phyloP scores from a whole-genome alignment of 2,888 invertebrate species.

The Invenusta paracnida region DNA sequence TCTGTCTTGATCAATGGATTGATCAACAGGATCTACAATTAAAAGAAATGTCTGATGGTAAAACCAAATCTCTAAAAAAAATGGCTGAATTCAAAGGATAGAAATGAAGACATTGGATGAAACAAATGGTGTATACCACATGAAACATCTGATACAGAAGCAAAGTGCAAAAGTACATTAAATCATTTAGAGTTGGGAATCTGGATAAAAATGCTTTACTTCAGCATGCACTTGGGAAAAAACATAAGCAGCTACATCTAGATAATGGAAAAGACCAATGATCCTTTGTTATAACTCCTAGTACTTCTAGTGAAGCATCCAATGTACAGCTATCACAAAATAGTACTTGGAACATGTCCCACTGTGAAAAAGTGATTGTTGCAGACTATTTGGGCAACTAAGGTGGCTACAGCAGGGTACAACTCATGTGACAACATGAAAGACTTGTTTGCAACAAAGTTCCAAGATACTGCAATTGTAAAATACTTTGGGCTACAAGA shows the following conservation, averaged over 20 bases:
- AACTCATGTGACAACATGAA: background rate
- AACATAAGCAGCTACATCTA: background rate
- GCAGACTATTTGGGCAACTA: background rate
- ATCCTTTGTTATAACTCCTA: background rate
- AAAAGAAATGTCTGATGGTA: too few relatives aligned
- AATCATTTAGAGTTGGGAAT: background rate
- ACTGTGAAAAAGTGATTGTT: background rate
- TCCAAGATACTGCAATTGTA: background rate
- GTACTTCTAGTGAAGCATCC: background rate
- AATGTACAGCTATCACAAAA: background rate
- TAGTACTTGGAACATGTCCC: background rate
- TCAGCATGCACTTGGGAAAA: background rate
- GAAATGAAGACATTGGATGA: too few relatives aligned
- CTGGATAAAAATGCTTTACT: background rate
- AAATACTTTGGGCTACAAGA: background rate
- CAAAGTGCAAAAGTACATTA: background rate
- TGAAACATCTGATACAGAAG: too few relatives aligned
- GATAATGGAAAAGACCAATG: background rate
- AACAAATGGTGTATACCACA: too few relatives aligned
- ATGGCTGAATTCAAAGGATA: too few relatives aligned
- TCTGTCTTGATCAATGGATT: too few relatives aligned
- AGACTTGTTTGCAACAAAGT: background rate
- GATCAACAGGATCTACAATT: too few relatives aligned
- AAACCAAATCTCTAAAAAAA: too few relatives aligned
- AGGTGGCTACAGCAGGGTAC: background rate